Conservation (phyloP, 2,888 invertebrate genomes). For the Phragmatobia fuliginosa region DNA sequence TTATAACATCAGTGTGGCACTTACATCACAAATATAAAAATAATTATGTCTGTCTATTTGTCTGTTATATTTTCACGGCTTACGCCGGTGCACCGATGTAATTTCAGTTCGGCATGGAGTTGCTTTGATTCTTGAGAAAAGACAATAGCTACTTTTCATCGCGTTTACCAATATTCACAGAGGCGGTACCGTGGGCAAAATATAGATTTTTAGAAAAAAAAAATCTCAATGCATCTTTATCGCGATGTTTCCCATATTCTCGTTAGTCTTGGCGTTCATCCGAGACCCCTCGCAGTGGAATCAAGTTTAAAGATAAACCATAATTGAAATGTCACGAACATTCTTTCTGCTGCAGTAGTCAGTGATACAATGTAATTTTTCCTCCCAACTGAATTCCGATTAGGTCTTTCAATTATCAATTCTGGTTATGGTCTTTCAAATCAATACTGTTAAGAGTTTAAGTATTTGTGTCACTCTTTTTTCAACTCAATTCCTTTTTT, state of each 20-base stretch:
- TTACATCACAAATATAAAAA: too few relatives aligned
- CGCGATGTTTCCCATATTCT: constrained; percentile 41
- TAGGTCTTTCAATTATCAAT: constrained; percentile 23
- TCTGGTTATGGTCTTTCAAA: too few relatives aligned
- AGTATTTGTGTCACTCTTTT: background rate
- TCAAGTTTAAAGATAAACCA: constrained; percentile 70
- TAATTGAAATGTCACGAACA: constrained; percentile 78
- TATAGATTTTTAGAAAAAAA: too few relatives aligned
- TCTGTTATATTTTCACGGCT: too few relatives aligned
- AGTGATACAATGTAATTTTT: constrained; percentile 29
- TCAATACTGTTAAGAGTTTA: constrained; percentile 21
- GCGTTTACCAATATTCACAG: too few relatives aligned
- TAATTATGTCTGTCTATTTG: too few relatives aligned
- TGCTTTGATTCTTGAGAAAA: too few relatives aligned
- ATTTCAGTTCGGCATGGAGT: too few relatives aligned
- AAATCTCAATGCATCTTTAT: background rate
- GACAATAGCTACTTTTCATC: too few relatives aligned
- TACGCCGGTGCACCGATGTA: too few relatives aligned
- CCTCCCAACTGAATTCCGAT: constrained; percentile 14
- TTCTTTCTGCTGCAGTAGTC: constrained; percentile 54
- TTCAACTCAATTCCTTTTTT: background rate
- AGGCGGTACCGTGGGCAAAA: too few relatives aligned
- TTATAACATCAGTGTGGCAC: too few relatives aligned
- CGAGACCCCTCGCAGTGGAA: constrained; percentile 48
- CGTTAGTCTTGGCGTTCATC: constrained; percentile 47